Conservation (phyloP, 2,113 vertebrate species). For the Oryzias celebensis region DNA sequence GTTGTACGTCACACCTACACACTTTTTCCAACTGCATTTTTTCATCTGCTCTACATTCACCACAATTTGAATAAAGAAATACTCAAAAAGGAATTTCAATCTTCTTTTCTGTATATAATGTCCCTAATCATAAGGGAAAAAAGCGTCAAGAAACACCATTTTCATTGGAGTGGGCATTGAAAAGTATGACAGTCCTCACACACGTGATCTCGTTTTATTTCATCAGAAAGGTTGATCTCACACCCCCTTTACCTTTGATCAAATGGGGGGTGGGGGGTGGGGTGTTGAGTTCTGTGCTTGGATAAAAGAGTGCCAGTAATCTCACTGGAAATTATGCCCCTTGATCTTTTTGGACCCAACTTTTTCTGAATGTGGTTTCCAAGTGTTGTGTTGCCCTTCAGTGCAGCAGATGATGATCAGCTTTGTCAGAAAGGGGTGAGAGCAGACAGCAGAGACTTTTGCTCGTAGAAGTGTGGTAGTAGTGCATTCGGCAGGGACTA, state of each 20-base stretch:
- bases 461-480: background rate
- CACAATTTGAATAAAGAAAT: too few relatives aligned
- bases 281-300: background rate
- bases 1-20: too few relatives aligned
- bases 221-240: background rate
- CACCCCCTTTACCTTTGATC: background rate
- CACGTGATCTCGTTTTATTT: background rate
- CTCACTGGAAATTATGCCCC: constrained; percentile 9
- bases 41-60: too few relatives aligned
- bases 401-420: constrained; percentile 1
- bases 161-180: background rate
- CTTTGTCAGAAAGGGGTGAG: constrained; percentile 20
- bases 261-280: background rate
- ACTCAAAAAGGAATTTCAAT: too few relatives aligned
- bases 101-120: too few relatives aligned
- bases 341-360: background rate
- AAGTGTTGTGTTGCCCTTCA: constrained; percentile 8
- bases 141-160: background rate
- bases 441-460: constrained; percentile 32
- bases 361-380: constrained; percentile 4
- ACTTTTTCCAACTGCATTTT: too few relatives aligned
- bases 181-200: background rate
- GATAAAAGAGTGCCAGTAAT: background rate
- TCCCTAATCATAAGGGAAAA: too few relatives aligned
- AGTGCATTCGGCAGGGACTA: constrained; percentile 8